phyloP scores from a whole-genome alignment of 2,888 invertebrate genomes.

The Amblyteles armatorius region DNA sequence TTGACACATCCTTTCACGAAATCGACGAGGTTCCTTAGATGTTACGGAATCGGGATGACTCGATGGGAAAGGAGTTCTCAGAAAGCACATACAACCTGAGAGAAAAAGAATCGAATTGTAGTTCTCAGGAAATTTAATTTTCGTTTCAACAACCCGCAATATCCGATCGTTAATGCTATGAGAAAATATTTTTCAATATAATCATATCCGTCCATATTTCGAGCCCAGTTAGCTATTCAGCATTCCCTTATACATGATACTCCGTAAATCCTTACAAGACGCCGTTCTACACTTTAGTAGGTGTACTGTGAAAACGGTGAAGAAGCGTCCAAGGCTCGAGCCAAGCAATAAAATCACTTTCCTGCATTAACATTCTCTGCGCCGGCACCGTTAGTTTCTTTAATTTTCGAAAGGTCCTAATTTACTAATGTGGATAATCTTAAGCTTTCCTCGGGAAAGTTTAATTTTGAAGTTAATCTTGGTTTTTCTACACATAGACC shows the following conservation, averaged over 20 bases:
- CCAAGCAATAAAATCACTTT: constrained; percentile 40
- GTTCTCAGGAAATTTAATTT: not conserved
- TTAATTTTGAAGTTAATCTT: constrained; percentile 47
- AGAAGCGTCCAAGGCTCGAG: constrained; percentile 33
- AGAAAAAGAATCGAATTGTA: not conserved
- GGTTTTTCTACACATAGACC: constrained; percentile 18
- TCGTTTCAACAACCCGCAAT: not conserved
- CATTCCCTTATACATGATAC: not conserved
- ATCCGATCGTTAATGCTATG: constrained; percentile 25
- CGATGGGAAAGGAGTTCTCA: not conserved
- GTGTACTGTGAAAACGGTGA: not conserved
- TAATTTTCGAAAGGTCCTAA: constrained; percentile 26
- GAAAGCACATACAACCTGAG: not conserved
- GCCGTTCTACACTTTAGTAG: not conserved
- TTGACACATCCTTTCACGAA: not conserved
- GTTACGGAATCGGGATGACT: too few relatives aligned
- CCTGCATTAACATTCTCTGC: constrained; percentile 18
- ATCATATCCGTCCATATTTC: constrained; percentile 14
- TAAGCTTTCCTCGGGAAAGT: constrained; percentile 21
- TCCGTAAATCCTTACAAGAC: constrained; percentile 18
- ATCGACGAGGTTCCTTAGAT: not conserved
- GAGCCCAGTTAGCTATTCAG: not conserved
- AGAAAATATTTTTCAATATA: constrained; percentile 10
- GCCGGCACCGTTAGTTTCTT: constrained; percentile 2
- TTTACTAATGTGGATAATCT: constrained; percentile 41